Percentiles rank a stretch among this genome's conserved stretches.
Evolutionary conservation across 2,113 vertebrate species (phyloP).

Genomic region (Oryzias curvinotus): DNA sequence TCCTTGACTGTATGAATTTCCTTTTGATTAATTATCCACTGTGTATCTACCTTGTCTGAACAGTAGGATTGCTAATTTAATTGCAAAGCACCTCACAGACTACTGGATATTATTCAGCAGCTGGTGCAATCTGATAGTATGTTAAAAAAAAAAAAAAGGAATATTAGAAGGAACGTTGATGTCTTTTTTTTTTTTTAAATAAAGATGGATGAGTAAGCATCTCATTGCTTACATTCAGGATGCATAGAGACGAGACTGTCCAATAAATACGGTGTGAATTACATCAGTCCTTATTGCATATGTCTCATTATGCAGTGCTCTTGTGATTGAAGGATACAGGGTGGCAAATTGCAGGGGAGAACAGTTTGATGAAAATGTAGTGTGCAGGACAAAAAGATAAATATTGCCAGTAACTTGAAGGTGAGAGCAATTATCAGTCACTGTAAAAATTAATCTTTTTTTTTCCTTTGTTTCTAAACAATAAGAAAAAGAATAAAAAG

Average conservation of each 20-base stretch:
- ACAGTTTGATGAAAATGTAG: constrained; percentile 59
- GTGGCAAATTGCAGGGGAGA: constrained; percentile 50
- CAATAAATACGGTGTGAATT: constrained; percentile 62
- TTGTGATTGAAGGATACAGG: constrained; percentile 56
- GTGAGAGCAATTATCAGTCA: constrained; percentile 65
- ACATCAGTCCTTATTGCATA: constrained; percentile 64
- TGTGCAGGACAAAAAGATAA: constrained; percentile 55
- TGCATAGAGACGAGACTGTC: constrained; percentile 33
- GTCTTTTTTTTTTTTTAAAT: constrained; percentile 30
- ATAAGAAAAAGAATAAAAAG: constrained; percentile 29
- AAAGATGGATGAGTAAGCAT: constrained; percentile 49
- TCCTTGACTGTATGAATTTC: background rate
- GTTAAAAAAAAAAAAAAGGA: constrained; percentile 11
- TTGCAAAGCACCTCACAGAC: constrained; percentile 14
- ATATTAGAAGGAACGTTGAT: constrained; percentile 40
- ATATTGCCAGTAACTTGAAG: constrained; percentile 63
- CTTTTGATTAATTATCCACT: background rate
- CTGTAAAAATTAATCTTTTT: constrained; percentile 47
- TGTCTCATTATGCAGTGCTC: constrained; percentile 63
- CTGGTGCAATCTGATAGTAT: constrained; percentile 19
- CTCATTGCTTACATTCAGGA: constrained; percentile 50
- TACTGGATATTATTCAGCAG: constrained; percentile 17
- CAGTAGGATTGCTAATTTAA: constrained; percentile 4
- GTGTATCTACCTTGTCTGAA: background rate
- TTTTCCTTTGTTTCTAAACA: background rate